Conservation (phyloP, 2,888 invertebrate species). For the Dascillus cervinus region DNA sequence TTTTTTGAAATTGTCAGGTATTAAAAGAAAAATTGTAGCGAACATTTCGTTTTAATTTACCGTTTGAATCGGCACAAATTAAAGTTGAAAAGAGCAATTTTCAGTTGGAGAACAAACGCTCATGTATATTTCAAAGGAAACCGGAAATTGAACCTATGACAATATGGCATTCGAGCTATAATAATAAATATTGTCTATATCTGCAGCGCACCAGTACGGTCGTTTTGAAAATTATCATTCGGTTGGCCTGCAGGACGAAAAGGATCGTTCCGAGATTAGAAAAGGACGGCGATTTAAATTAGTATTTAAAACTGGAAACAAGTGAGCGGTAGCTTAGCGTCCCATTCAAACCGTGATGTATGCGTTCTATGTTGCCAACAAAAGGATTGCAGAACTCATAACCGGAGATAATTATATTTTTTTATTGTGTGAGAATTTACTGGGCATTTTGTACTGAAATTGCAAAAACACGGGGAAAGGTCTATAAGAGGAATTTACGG, state of each 20-base stretch:
- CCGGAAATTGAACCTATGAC: constrained; percentile 31
- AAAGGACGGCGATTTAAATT: constrained; percentile 20
- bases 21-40: too few relatives aligned
- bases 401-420: constrained; percentile 18
- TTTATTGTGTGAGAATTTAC: constrained; percentile 15
- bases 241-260: constrained; percentile 14
- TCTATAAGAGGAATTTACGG: constrained; percentile 11
- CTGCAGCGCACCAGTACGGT: constrained; percentile 28
- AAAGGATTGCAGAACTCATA: constrained; percentile 12
- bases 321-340: constrained; percentile 15
- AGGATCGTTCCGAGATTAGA: constrained; percentile 18
- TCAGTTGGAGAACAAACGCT: too few relatives aligned
- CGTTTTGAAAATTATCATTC: constrained; percentile 32
- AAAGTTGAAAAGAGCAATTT: too few relatives aligned
- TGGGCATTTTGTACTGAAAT: constrained; percentile 12
- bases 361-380: constrained; percentile 4
- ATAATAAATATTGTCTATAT: constrained; percentile 36
- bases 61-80: too few relatives aligned
- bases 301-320: constrained; percentile 26
- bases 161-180: constrained; percentile 34
- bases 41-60: too few relatives aligned
- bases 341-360: constrained; percentile 18
- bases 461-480: constrained; percentile 13
- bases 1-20: too few relatives aligned
- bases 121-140: too few relatives aligned